Base-by-base conservation (phyloP, 2,888 invertebrate species). In the Xiphydria camelus region DNA sequence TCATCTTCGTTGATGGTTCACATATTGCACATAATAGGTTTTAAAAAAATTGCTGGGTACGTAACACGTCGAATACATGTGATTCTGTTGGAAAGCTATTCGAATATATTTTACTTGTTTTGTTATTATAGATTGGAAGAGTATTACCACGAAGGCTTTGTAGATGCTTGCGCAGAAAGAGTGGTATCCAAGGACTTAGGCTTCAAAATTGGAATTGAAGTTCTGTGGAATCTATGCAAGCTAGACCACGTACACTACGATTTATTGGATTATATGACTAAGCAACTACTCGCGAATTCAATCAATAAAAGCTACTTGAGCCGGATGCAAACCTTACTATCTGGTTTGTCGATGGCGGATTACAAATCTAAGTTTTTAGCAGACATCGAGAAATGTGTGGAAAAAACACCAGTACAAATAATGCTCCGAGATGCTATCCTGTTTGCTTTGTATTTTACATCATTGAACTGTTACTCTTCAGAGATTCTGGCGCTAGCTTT, bases 101-200 rank as follows among this genome's bases (percentile, higher is more conserved):
- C n/a, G n/a, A n/a, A n/a, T n/a, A n/a, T n/a, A n/a, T n/a, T n/a
- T n/a, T n/a, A n/a, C n/a, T n/a, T n/a, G n/a, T n/a, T n/a, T n/a
- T n/a, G n/a, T n/a, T n/a, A n/a, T n/a, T 74, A 74, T 51, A 80
- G 79, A 52, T 74, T 78, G 41, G 65, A 75, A 3, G 79, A 79
- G 65, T 86, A 80, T 64, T 87, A 86, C 57, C 79, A 85, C 54
- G 83, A 84, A 57, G 78, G 78, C 40, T 76, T 86, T 53, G 73
- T 83, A 60, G 82, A 86, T 57, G 76, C 78, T 1, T 76, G 80
- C 26, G 80, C 80, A 4, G 76, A 78, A 17, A 20, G 32, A n/a
- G 39, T 55, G 6, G 51, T 64, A 15, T 52, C 57, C 9, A 46
- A 55, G 38, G 53, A 62, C 33, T 47, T 49, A 41, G 49, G 53